These are phyloP conservation scores for Alentia gelatinosa DNA, from an alignment of 2,888 invertebrate genomes.

Conservation along the genomic window DNA sequence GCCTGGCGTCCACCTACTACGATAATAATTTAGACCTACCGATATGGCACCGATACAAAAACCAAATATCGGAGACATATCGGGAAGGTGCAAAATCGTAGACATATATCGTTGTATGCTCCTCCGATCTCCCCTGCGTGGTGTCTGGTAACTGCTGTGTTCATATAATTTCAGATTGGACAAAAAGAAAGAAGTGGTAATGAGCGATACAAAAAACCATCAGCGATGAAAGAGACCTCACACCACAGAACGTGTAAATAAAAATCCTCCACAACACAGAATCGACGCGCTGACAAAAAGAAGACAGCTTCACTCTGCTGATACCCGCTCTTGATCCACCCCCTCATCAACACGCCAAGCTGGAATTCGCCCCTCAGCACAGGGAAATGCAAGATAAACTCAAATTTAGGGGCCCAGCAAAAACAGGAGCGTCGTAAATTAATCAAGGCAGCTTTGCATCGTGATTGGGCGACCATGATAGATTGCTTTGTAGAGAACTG, in stretches of 20 bases:
- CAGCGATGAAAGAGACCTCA: not conserved
- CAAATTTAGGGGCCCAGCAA: not conserved
- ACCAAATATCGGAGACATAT: too few relatives aligned
- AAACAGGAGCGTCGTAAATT: not conserved
- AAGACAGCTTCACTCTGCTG: too few relatives aligned
- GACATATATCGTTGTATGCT: too few relatives aligned
- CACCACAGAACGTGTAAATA: not conserved
- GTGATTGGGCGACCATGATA: not conserved
- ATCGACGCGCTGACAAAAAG: not conserved
- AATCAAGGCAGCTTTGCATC: not conserved
- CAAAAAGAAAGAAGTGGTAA: not conserved
- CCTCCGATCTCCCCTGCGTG: too few relatives aligned
- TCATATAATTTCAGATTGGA: too few relatives aligned
- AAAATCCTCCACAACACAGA: not conserved
- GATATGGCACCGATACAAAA: too few relatives aligned
- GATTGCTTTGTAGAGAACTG: not conserved
- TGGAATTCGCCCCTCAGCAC: not conserved
- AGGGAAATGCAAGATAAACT: not conserved
- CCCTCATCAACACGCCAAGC: not conserved
- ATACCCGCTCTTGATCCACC: not conserved
- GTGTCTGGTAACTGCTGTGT: too few relatives aligned
- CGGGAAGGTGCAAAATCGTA: too few relatives aligned
- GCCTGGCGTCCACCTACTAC: too few relatives aligned
- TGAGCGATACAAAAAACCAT: not conserved
- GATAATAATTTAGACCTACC: too few relatives aligned